Percentiles rank a stretch among this genome's conserved stretches.
phyloP scores from a whole-genome alignment of 2,797 vertebrate species.

The Coilia nasus region DNA sequence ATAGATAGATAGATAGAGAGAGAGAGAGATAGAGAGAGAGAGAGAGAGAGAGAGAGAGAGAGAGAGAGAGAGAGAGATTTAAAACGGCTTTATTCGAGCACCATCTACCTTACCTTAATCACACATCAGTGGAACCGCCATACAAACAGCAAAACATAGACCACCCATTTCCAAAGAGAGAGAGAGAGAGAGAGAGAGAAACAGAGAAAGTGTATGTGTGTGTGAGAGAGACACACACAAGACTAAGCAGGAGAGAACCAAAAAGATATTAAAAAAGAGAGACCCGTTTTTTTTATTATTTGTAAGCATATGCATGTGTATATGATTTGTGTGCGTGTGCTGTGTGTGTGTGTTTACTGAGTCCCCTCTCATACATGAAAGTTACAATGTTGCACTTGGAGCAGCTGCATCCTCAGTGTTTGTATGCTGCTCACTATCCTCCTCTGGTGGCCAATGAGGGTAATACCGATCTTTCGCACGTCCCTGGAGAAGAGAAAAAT shows the following conservation, averaged over 20 bases:
- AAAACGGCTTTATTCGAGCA: too few relatives aligned
- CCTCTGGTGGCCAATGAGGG: constrained; percentile 89
- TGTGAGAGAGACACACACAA: background rate
- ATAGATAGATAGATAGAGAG: too few relatives aligned
- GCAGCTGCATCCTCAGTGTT: constrained; percentile 94
- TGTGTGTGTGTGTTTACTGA: constrained; percentile 45
- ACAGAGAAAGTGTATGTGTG: too few relatives aligned
- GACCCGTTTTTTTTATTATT: constrained; percentile 9
- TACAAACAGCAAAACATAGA: too few relatives aligned
- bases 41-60: background rate
- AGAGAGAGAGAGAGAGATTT: too few relatives aligned
- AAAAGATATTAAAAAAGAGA: background rate
- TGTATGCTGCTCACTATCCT: constrained; percentile 99
- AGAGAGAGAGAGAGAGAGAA: background rate
- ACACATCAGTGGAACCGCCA: too few relatives aligned
- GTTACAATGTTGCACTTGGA: constrained; percentile 89
- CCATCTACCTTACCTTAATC: too few relatives aligned
- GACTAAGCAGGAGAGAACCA: background rate
- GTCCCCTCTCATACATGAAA: constrained; percentile 82
- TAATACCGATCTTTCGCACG: constrained; percentile 77
- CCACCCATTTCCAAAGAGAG: too few relatives aligned
- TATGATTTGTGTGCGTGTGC: constrained; percentile 57
- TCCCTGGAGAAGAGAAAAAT: constrained; percentile 63
- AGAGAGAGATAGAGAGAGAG: too few relatives aligned
- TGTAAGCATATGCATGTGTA: constrained; percentile 30